A percentile compares a stretch with the other conserved stretches of the same genome.
Conservation (phyloP, 1,140 invertebrate genomes). For the Maconellicoccus hirsutus region DNA sequence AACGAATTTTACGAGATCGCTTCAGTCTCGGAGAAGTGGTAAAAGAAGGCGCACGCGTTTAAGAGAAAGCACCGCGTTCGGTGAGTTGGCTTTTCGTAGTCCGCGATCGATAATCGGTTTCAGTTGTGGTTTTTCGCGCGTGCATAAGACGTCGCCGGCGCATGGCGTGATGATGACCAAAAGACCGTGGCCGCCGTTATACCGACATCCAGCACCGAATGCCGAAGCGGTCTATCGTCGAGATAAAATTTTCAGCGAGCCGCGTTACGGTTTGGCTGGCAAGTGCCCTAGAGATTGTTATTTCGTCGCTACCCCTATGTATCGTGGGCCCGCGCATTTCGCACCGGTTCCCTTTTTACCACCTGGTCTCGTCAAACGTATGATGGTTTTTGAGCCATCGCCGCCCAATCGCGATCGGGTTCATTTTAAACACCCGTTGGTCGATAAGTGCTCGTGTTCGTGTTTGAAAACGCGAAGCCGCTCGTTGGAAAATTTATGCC, state of each 20-base stretch:
- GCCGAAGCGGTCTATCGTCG: slow-evolving; percentile 32
- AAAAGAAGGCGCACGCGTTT: too few relatives aligned
- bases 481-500: slow-evolving; percentile 47
- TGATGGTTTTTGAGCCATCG: not conserved
- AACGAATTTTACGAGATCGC: too few relatives aligned
- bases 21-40: too few relatives aligned
- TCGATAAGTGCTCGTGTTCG: slow-evolving; percentile 14
- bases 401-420: not conserved
- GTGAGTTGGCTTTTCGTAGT: too few relatives aligned
- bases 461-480: slow-evolving; percentile 30
- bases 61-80: not conserved
- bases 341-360: not conserved
- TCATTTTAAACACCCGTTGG: not conserved
- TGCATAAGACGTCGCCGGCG: not conserved
- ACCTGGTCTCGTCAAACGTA: not conserved
- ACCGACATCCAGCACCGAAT: slow-evolving; percentile 36
- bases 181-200: slow-evolving; percentile 48
- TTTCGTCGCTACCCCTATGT: not conserved
- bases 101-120: not conserved
- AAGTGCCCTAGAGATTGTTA: not conserved
- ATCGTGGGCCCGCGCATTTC: not conserved
- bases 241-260: not conserved
- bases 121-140: slow-evolving; percentile 13
- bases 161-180: slow-evolving; percentile 23
- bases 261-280: not conserved